phyloP scores from a whole-genome alignment of 1,140 invertebrate genomes.

The Colletes latitarsis region DNA sequence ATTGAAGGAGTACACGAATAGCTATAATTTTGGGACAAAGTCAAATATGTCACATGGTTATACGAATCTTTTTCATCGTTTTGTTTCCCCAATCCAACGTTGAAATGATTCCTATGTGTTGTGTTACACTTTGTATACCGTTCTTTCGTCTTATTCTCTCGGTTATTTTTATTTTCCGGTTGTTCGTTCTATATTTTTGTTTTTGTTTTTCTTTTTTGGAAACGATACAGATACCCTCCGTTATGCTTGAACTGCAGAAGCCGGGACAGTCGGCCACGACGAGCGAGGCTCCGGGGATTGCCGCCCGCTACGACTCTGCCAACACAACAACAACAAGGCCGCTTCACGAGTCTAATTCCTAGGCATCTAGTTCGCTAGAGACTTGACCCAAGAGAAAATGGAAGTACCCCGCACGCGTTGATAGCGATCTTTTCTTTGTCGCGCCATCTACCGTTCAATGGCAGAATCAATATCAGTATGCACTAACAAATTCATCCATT shows the following conservation, averaged over 20 bases:
- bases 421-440: background rate
- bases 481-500: too few species aligned
- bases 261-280: constrained; percentile 92
- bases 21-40: too few species aligned
- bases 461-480: too few species aligned
- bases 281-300: constrained; percentile 89
- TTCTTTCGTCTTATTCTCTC: background rate
- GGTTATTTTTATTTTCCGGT: constrained; percentile 9
- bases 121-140: background rate
- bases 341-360: constrained; percentile 82
- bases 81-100: too few species aligned
- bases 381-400: constrained; percentile 77
- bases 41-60: too few species aligned
- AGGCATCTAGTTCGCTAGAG: constrained; percentile 74
- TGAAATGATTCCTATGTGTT: too few species aligned
- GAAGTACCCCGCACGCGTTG: constrained; percentile 42
- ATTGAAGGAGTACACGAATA: too few species aligned
- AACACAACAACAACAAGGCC: constrained; percentile 82
- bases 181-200: background rate
- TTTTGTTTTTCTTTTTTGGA: constrained; percentile 63
- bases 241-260: constrained; percentile 93
- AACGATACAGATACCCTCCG: constrained; percentile 88
- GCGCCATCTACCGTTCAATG: too few species aligned
- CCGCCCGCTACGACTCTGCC: constrained; percentile 87
- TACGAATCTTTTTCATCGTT: too few species aligned